phyloP scores from a whole-genome alignment of 2,888 invertebrate species.

The Eilema depressum region DNA sequence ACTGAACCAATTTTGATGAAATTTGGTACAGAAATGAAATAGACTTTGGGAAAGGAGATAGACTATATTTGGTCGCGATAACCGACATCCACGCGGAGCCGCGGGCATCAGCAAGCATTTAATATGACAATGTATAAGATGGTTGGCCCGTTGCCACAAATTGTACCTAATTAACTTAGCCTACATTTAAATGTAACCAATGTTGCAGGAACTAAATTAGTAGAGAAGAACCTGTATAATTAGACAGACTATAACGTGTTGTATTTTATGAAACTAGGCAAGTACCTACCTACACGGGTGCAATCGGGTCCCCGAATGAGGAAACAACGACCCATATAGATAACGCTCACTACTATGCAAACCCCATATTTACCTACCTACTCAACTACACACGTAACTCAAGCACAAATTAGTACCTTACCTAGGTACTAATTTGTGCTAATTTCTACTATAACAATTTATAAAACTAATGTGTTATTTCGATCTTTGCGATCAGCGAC shows the following conservation, averaged over 20 bases:
- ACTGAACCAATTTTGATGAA: no score
- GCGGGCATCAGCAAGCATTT: no score
- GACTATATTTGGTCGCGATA: no score
- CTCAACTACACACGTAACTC: slow-evolving; percentile 42
- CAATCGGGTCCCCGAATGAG: slow-evolving; percentile 69
- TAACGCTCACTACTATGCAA: slow-evolving; percentile 68
- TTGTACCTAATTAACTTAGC: neutral
- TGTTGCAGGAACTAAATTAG: neutral
- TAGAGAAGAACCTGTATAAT: neutral
- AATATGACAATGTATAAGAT: neutral
- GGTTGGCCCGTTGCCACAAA: neutral
- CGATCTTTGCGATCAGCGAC: no score
- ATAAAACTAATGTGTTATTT: neutral
- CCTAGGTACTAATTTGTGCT: no score
- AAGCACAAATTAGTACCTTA: no score
- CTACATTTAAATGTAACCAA: neutral
- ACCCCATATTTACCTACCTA: slow-evolving; percentile 61
- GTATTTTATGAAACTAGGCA: slow-evolving; percentile 19
- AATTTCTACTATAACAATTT: no score
- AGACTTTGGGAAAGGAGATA: no score
- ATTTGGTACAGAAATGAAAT: no score
- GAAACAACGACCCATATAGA: slow-evolving; percentile 83
- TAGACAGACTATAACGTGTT: neutral
- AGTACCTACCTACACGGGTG: slow-evolving; percentile 52
- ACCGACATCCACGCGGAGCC: no score